Evolutionary conservation across 2,888 invertebrate genomes (phyloP).

Genomic region (Bhutanitis thaidina): DNA sequence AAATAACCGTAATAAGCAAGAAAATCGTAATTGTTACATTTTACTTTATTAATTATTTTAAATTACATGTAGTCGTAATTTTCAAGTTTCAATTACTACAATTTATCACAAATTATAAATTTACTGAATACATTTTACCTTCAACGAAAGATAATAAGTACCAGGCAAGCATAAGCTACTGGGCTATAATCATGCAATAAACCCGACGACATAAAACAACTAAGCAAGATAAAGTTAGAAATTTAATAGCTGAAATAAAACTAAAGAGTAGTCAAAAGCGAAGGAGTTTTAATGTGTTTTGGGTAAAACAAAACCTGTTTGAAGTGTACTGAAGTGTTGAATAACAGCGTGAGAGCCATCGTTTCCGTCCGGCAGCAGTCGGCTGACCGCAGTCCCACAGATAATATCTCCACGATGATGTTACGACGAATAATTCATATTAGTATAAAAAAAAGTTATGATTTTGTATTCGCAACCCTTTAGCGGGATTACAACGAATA

Average conservation of each 20-base stretch:
- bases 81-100: too few relatives aligned
- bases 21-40: too few relatives aligned
- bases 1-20: too few relatives aligned
- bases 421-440: slow-evolving; percentile 3
- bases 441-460: too few relatives aligned
- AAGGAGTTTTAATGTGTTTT: slow-evolving; percentile 35
- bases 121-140: too few relatives aligned
- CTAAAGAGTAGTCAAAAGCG: slow-evolving; percentile 12
- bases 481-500: too few relatives aligned
- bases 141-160: too few relatives aligned
- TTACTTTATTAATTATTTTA: too few relatives aligned
- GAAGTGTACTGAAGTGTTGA: slow-evolving; percentile 34
- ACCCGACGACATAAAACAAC: slow-evolving; percentile 1
- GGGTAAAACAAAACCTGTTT: slow-evolving; percentile 40
- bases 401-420: slow-evolving; percentile 7
- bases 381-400: slow-evolving; percentile 31
- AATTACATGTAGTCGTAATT: too few relatives aligned
- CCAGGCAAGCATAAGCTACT: slow-evolving; percentile 9
- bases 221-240: slow-evolving; percentile 2
- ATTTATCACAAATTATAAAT: too few relatives aligned
- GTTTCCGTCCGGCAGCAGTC: slow-evolving; percentile 19
- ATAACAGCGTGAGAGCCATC: slow-evolving; percentile 36
- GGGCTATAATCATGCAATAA: slow-evolving; percentile 2
- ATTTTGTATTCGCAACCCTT: too few relatives aligned
- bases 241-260: slow-evolving; percentile 17